A percentile compares a stretch with the other conserved stretches of the same genome.
Conservation (phyloP, 2,888 invertebrate genomes). For the Eudasyphora cyanicolor region DNA sequence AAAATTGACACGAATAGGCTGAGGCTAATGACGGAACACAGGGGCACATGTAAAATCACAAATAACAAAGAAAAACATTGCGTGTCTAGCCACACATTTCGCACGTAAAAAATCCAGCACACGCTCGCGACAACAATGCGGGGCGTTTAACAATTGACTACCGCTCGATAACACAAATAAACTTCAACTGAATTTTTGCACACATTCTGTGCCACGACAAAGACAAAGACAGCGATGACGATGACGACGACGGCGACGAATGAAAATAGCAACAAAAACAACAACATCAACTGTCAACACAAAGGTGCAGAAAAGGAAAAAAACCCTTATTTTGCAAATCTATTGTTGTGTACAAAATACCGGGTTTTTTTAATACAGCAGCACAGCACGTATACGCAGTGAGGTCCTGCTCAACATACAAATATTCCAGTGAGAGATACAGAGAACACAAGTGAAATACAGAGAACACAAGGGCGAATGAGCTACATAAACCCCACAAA, state of each 20-base stretch:
- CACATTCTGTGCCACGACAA: not conserved
- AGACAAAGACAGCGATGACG: no score
- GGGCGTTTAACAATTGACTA: conserved; percentile 46
- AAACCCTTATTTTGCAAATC: conserved; percentile 32
- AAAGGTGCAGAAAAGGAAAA: not conserved
- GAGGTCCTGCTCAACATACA: not conserved
- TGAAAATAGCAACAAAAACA: no score
- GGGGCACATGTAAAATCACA: conserved; percentile 7
- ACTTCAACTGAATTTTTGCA: conserved; percentile 57
- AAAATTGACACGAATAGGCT: conserved; percentile 21
- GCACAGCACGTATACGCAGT: not conserved
- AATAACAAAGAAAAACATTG: conserved; percentile 1
- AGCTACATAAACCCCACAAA: conserved; percentile 1
- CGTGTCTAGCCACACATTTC: conserved; percentile 10
- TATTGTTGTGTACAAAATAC: not conserved
- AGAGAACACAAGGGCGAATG: not conserved
- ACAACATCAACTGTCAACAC: not conserved
- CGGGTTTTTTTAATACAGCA: not conserved
- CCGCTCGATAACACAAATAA: conserved; percentile 51
- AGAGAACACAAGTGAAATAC: not conserved
- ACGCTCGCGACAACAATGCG: not conserved
- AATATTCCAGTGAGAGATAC: conserved; percentile 12
- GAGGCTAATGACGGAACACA: not conserved
- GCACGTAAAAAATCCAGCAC: conserved; percentile 40
- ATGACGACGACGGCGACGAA: no score